phyloP scores from a whole-genome alignment of 1,140 invertebrate genomes.

The Dolichoris vasculosae region DNA sequence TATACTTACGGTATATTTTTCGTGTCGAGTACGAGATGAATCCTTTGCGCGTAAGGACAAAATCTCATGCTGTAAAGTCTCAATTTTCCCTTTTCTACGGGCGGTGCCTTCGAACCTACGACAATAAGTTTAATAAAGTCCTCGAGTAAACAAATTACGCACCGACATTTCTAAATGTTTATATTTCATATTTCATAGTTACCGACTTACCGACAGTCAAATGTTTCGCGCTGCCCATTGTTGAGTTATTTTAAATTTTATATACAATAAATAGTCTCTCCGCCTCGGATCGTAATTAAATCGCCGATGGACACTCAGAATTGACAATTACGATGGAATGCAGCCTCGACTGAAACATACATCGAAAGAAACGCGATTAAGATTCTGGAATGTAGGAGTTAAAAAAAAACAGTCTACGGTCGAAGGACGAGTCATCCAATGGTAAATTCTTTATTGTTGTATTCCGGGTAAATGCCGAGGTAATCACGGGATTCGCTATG shows the following conservation, averaged over 20 bases:
- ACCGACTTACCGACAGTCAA: conserved; percentile 44
- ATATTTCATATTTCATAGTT: neutral
- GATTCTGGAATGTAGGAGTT: neutral
- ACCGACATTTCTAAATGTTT: conserved; percentile 20
- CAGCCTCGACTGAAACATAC: neutral
- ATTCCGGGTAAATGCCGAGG: neutral
- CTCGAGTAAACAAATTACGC: neutral
- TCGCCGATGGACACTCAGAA: neutral
- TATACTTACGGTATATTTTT: conserved; percentile 86
- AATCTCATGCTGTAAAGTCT: conserved; percentile 92
- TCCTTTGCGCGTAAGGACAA: conserved; percentile 92
- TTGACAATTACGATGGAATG: neutral
- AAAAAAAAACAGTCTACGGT: too few relatives aligned
- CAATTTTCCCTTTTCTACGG: conserved; percentile 79
- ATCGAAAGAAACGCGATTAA: neutral
- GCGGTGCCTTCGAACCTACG: conserved; percentile 79
- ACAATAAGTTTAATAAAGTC: neutral
- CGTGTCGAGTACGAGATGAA: conserved; percentile 86
- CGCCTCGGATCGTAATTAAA: neutral
- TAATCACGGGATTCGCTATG: neutral
- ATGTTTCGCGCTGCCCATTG: conserved; percentile 46
- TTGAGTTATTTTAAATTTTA: neutral
- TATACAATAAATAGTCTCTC: neutral
- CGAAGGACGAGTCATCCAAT: neutral
- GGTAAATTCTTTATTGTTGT: conserved; percentile 3